Conservation (phyloP, 35 echinoderm and acorn worm genomes). For the Patiria miniata region DNA sequence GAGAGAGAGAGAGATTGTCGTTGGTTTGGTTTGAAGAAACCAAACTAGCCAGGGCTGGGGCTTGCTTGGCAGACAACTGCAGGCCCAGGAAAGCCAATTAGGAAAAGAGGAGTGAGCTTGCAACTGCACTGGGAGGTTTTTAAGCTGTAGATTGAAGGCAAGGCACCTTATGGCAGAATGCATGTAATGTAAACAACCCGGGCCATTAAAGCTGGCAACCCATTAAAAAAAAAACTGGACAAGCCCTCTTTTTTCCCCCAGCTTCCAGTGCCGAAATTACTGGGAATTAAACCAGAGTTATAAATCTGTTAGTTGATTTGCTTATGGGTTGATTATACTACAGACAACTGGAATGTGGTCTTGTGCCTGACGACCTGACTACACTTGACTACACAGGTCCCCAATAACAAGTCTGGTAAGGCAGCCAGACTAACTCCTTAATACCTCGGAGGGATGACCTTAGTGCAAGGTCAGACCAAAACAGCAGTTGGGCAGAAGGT, state of each 20-base stretch:
- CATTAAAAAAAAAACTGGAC: background rate
- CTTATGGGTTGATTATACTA: conserved; percentile 1
- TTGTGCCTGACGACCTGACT: background rate
- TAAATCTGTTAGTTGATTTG: conserved; percentile 23
- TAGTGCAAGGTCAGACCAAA: background rate
- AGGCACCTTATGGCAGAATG: conserved; percentile 28
- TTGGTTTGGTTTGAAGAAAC: background rate
- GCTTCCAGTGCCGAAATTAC: background rate
- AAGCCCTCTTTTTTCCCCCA: background rate
- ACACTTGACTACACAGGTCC: no score
- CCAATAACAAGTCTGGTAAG: background rate
- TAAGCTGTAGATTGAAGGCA: background rate
- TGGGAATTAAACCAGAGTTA: conserved; percentile 3
- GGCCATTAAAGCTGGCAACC: conserved; percentile 2
- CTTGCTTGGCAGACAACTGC: background rate
- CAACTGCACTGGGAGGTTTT: background rate
- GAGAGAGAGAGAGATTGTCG: background rate
- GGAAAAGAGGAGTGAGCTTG: background rate
- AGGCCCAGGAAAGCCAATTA: conserved; percentile 29
- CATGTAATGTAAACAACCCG: conserved; percentile 13
- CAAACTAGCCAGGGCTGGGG: background rate
- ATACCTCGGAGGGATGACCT: conserved; percentile 17
- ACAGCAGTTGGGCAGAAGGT: background rate
- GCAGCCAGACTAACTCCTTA: background rate
- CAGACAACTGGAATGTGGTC: conserved; percentile 10